Evolutionary conservation across 1,140 invertebrate genomes (phyloP), one percentile per base, ranked within the genome.

Genomic region (Drosophila repleta): DNA sequence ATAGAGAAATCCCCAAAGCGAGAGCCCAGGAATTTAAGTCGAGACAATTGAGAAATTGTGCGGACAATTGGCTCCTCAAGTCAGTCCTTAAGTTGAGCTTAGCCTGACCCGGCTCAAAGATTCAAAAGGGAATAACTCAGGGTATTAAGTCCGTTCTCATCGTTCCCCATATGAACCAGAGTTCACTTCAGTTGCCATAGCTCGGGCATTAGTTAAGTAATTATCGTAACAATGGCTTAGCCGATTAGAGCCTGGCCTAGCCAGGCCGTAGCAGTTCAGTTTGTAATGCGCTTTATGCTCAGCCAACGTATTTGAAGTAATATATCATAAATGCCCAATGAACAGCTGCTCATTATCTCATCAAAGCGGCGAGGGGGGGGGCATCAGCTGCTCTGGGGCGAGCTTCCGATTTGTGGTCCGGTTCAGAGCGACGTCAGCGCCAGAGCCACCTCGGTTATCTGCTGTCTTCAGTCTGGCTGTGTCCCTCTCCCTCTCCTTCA

Each of bases 321-420:
- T 76, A 26, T 63, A 55, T 51, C 69, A 77, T 80, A 79, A 73
- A 76, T 69, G 61, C 43, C 56, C 48, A 65, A 60, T 68, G 67
- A 61, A 55, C 64, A 82, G 63, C 60, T 69, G 56, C 41, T 60
- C 51, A 76, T 74, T 77, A 76, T 26, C 24, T 62, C 37, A 65
- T 65, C 53, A 63, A 51, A 48, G 8, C 17, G n/a, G n/a, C n/a
- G n/a, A n/a, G n/a, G n/a, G n/a, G n/a, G n/a, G 6, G 61, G 49
- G 57, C 49, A 10, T 39, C n/a, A 66, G 21, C 29, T 63, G 46
- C 51, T 51, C 37, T 70, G 60, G 57, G 17, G 4, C 18, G 17
- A 7, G 48, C 21, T 46, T 58, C 37, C 69, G 49, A 35, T 62
- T 79, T 68, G 70, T 67, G 51, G 56, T 62, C 11, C 13, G 6